Conservation (phyloP, 92 coral and sea anemone species). For the Micromussa lordhowensis region DNA sequence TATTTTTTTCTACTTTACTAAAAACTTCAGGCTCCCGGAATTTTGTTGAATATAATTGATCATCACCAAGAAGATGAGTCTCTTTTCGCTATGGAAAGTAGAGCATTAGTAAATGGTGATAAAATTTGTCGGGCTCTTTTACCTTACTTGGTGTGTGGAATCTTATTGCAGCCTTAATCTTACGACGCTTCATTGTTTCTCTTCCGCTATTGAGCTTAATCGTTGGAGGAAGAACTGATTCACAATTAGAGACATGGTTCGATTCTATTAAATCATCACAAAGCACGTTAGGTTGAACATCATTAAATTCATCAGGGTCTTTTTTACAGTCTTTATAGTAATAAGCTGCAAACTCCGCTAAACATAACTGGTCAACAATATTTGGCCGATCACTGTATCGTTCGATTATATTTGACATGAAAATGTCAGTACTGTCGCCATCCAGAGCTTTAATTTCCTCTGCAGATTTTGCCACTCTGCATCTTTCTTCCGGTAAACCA, state of each 20-base stretch:
- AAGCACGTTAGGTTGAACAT: slow-evolving; percentile 62
- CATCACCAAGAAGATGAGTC: not conserved
- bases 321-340: slow-evolving; percentile 70
- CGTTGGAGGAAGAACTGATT: slow-evolving; percentile 45
- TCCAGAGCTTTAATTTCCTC: slow-evolving; percentile 72
- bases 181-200: slow-evolving; percentile 64
- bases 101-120: slow-evolving; percentile 70
- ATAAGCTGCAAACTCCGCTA: slow-evolving; percentile 72
- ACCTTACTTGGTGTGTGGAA: slow-evolving; percentile 50
- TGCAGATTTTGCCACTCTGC: slow-evolving; percentile 65
- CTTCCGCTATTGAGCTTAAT: slow-evolving; percentile 47
- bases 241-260: slow-evolving; percentile 31
- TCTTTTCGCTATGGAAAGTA: slow-evolving; percentile 27
- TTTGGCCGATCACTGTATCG: slow-evolving; percentile 57
- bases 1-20: not conserved
- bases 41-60: slow-evolving; percentile 2
- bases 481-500: slow-evolving; percentile 70
- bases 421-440: slow-evolving; percentile 70
- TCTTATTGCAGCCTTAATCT: slow-evolving; percentile 61
- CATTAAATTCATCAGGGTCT: slow-evolving; percentile 45
- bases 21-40: not conserved
- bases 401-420: slow-evolving; percentile 64
- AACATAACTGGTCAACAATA: slow-evolving; percentile 33
- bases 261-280: slow-evolving; percentile 51
- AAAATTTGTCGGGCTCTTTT: slow-evolving; percentile 64